Conservation (phyloP, 2,113 vertebrate species). For the Echinops telfairi region DNA sequence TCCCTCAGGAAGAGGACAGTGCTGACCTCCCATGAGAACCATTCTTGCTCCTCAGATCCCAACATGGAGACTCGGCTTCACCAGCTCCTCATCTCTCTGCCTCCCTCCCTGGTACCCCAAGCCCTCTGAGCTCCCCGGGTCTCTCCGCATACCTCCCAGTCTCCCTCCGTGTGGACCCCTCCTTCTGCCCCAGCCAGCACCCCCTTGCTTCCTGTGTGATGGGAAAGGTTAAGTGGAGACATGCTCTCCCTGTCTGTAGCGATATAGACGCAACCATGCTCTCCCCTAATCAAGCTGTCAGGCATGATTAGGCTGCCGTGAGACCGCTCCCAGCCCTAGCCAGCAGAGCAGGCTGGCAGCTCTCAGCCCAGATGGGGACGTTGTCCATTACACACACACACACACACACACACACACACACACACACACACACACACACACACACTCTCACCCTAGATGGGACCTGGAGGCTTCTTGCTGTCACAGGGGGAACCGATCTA, state of each 20-base stretch:
- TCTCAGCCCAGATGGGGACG: neutral
- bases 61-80: neutral
- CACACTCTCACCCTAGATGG: accelerated
- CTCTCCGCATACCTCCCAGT: neutral
- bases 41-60: neutral
- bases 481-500: neutral
- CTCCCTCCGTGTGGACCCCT: accelerated
- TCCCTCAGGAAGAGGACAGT: neutral
- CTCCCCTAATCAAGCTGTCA: slow-evolving; percentile 79
- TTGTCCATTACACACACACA: neutral
- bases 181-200: accelerated
- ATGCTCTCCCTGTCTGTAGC: slow-evolving; percentile 67
- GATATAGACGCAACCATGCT: slow-evolving; percentile 68
- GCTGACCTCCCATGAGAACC: neutral
- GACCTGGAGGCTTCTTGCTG: neutral
- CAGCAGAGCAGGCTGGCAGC: slow-evolving; percentile 42
- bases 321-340: neutral
- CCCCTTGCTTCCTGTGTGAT: neutral
- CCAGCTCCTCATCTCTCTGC: neutral
- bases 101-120: neutral
- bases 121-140: too few species aligned
- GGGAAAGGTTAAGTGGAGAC: slow-evolving; percentile 77
- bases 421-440: too few species aligned
- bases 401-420: accelerated
- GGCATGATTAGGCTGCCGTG: slow-evolving; percentile 62